These are phyloP conservation scores for Mus spretus DNA, from an alignment of 2,797 vertebrate genomes.

Conservation along the genomic window DNA sequence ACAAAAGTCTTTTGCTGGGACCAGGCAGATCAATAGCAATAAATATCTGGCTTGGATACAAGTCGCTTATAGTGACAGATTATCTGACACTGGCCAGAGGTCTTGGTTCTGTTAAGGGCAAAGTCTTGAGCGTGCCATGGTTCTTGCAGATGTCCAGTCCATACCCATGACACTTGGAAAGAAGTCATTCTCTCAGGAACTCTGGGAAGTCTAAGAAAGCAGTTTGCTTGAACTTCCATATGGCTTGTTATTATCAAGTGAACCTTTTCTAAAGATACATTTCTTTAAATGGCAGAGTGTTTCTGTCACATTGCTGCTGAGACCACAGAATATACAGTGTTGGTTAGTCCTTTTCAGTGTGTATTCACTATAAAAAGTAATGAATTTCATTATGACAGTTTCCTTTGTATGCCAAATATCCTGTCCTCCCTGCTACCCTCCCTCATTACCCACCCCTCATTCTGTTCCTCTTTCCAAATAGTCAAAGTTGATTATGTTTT, in stretches of 20 bases:
- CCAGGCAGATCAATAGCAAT: constrained; percentile 99
- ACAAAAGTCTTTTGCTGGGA: constrained; percentile 98
- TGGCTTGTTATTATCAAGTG: constrained; percentile 48
- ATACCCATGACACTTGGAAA: constrained; percentile 70
- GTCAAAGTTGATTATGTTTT: not conserved
- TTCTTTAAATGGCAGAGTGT: constrained; percentile 55
- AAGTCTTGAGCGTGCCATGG: constrained; percentile 83
- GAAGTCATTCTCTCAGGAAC: constrained; percentile 56
- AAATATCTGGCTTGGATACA: constrained; percentile 97
- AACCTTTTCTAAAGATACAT: constrained; percentile 63
- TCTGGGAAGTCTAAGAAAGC: constrained; percentile 52
- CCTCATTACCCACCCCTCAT: not conserved
- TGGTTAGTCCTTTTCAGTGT: constrained; percentile 73
- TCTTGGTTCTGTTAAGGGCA: constrained; percentile 88
- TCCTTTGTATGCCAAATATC: not conserved
- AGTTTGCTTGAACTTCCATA: not conserved
- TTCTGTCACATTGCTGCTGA: constrained; percentile 81
- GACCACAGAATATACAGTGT: constrained; percentile 82
- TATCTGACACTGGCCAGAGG: constrained; percentile 91
- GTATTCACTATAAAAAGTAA: not conserved
- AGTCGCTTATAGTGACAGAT: constrained; percentile 92
- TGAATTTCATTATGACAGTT: not conserved
- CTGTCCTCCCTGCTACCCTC: not conserved
- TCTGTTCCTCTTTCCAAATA: not conserved
- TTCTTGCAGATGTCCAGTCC: constrained; percentile 82